phyloP scores from a whole-genome alignment of 2,113 vertebrate genomes.

The Phylloscopus trochiloides region DNA sequence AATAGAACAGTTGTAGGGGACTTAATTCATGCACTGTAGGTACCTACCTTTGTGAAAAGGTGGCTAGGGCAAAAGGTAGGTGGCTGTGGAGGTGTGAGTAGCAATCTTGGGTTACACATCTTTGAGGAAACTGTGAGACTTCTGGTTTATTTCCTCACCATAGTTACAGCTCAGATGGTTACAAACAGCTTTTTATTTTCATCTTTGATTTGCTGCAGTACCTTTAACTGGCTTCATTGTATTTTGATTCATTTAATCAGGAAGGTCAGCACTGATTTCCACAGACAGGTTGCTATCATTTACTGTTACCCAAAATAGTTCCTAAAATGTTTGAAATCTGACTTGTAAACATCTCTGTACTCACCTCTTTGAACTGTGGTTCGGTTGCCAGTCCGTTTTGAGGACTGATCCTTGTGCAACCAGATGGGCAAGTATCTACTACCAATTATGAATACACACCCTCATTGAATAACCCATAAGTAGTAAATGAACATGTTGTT shows the following conservation, averaged over 20 bases:
- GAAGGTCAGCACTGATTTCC: background rate
- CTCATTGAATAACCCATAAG: background rate
- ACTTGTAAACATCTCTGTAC: background rate
- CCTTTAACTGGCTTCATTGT: accelerated
- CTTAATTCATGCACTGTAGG: background rate
- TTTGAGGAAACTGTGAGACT: background rate
- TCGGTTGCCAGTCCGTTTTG: background rate
- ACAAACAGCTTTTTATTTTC: background rate
- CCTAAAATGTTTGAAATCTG: background rate
- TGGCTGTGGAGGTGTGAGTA: background rate
- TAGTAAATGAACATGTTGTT: background rate
- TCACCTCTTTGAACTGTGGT: background rate
- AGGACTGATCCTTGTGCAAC: background rate
- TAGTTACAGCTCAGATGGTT: background rate
- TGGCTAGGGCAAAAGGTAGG: background rate
- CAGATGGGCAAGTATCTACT: background rate
- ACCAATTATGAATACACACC: background rate
- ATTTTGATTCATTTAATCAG: background rate
- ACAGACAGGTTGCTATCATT: background rate
- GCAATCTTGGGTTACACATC: background rate
- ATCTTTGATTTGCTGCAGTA: background rate
- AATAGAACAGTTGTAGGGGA: background rate
- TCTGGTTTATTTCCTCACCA: background rate
- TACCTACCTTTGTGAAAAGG: background rate
- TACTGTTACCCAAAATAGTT: background rate